phyloP scores from a whole-genome alignment of 1,140 invertebrate species.

The Brachionus rubens region DNA sequence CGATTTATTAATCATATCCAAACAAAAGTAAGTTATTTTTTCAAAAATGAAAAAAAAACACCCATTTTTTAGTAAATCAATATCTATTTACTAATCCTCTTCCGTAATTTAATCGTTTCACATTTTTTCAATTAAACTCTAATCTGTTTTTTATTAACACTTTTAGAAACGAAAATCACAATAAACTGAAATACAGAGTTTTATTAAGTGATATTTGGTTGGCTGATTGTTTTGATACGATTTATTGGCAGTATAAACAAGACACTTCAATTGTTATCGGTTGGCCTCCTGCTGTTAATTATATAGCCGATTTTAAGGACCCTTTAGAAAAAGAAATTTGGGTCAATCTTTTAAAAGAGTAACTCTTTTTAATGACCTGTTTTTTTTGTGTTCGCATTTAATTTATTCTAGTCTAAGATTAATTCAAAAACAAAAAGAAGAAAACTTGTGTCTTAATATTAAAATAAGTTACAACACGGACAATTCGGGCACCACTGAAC shows the following conservation, averaged over 20 bases:
- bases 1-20: constrained; percentile 39
- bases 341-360: constrained; percentile 33
- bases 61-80: not conserved
- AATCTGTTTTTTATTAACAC: constrained; percentile 5
- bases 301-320: constrained; percentile 18
- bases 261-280: constrained; percentile 31
- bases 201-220: constrained; percentile 35
- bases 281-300: constrained; percentile 35
- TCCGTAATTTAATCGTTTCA: not conserved
- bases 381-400: too few species aligned
- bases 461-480: constrained; percentile 43
- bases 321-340: not conserved
- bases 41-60: too few species aligned
- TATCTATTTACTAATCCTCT: not conserved
- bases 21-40: constrained; percentile 45
- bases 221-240: not conserved
- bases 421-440: constrained; percentile 7
- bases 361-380: too few species aligned
- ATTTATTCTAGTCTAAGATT: not conserved
- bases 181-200: constrained; percentile 29
- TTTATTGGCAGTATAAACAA: constrained; percentile 12
- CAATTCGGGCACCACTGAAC: constrained; percentile 16
- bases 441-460: constrained; percentile 25
- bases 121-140: not conserved
- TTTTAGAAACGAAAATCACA: constrained; percentile 16